Conservation (phyloP, 2,797 vertebrate species). For the Cyclura pinguis region DNA sequence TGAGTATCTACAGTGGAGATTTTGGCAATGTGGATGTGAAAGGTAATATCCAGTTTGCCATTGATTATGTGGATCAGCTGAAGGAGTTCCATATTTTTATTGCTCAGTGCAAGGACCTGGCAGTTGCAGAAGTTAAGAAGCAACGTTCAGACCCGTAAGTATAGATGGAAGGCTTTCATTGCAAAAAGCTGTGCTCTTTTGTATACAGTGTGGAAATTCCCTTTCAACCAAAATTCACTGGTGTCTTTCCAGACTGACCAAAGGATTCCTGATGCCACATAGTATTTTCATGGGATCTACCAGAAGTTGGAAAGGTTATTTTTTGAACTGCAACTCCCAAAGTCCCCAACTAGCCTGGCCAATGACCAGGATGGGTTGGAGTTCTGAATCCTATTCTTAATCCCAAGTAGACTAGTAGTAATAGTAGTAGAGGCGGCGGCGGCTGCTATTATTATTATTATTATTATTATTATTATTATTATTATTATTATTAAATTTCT, state of each 20-base stretch:
- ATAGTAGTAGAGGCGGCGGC: too few species aligned
- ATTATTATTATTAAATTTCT: too few species aligned
- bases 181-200: not conserved
- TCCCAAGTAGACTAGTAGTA: too few species aligned
- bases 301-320: too few species aligned
- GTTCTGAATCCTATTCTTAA: too few species aligned
- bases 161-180: constrained; percentile 9
- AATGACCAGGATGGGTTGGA: too few species aligned
- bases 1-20: constrained; percentile 88
- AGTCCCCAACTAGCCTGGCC: too few species aligned
- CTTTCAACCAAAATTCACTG: not conserved
- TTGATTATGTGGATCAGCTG: constrained; percentile 91
- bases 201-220: not conserved
- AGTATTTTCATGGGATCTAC: too few species aligned
- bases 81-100: constrained; percentile 92
- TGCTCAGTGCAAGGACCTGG: constrained; percentile 90
- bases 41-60: constrained; percentile 90
- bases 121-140: constrained; percentile 87
- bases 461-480: too few species aligned
- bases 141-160: constrained; percentile 95
- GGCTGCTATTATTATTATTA: too few species aligned
- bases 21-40: constrained; percentile 87
- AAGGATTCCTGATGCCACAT: too few species aligned
- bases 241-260: not conserved
- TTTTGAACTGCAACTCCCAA: too few species aligned